phyloP scores from a whole-genome alignment of 1,140 invertebrate species.

The Heliconius congener region DNA sequence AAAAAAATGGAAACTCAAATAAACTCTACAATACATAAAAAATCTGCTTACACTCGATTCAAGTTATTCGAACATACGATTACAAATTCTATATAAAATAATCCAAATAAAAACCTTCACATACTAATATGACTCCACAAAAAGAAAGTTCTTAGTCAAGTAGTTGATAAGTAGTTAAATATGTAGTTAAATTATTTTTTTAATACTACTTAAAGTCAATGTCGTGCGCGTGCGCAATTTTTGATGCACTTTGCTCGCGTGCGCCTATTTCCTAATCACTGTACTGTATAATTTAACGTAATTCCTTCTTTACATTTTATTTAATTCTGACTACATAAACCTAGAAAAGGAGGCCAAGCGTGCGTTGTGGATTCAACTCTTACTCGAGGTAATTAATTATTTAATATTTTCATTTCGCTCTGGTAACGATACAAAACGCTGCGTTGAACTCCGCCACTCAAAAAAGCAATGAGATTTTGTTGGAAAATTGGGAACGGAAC shows the following conservation, averaged over 20 bases:
- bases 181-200: background rate
- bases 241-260: slow-evolving; percentile 3
- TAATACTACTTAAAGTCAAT: background rate
- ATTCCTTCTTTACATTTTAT: background rate
- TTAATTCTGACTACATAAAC: too few species aligned
- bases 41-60: too few species aligned
- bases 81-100: too few species aligned
- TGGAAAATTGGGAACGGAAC: too few species aligned
- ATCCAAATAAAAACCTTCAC: background rate
- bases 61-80: too few species aligned
- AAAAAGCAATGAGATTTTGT: background rate
- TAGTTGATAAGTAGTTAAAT: background rate
- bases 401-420: too few species aligned
- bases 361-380: too few species aligned
- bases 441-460: background rate
- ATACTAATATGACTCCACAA: background rate
- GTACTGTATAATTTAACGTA: background rate
- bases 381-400: too few species aligned
- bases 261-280: background rate
- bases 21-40: too few species aligned
- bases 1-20: too few species aligned
- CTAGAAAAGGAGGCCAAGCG: too few species aligned
- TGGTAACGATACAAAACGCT: too few species aligned
- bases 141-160: background rate
- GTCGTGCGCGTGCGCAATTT: background rate